These are phyloP conservation scores for Myotis davidii DNA, from an alignment of 2,113 vertebrate species.

Conservation along the genomic window DNA sequence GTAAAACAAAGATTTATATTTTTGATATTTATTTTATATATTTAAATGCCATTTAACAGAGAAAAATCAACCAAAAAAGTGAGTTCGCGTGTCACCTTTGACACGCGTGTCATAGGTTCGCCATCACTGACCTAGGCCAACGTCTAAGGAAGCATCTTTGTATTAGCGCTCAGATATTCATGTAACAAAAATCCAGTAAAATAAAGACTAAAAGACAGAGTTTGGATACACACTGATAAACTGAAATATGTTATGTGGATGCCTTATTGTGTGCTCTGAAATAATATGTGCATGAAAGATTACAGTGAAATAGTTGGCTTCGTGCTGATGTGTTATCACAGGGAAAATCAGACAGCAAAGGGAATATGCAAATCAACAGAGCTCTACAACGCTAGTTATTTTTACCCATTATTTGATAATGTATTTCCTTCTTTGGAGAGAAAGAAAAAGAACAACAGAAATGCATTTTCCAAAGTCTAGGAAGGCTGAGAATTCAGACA, in stretches of 20 bases:
- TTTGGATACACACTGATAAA: background rate
- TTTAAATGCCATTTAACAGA: too few species aligned
- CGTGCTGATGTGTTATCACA: background rate
- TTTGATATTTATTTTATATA: too few species aligned
- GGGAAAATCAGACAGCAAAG: background rate
- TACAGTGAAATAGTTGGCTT: background rate
- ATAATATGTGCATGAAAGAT: background rate
- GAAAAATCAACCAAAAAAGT: too few species aligned
- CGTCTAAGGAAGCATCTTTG: background rate
- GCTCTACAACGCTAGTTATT: background rate
- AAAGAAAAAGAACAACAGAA: background rate
- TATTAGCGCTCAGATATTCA: background rate
- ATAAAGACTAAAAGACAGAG: background rate
- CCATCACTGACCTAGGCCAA: background rate
- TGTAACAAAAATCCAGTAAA: conserved; percentile 23
- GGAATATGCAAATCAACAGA: background rate
- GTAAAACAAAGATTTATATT: too few species aligned
- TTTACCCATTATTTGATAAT: background rate
- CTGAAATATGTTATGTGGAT: background rate
- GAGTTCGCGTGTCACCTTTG: too few species aligned
- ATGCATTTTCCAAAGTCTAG: background rate
- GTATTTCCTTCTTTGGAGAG: conserved; percentile 40
- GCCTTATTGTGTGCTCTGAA: background rate
- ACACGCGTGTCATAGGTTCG: too few species aligned
- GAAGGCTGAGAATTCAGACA: conserved; percentile 33